Base-by-base conservation (phyloP, 2,888 invertebrate genomes). In the Hanleya hanleyi region DNA sequence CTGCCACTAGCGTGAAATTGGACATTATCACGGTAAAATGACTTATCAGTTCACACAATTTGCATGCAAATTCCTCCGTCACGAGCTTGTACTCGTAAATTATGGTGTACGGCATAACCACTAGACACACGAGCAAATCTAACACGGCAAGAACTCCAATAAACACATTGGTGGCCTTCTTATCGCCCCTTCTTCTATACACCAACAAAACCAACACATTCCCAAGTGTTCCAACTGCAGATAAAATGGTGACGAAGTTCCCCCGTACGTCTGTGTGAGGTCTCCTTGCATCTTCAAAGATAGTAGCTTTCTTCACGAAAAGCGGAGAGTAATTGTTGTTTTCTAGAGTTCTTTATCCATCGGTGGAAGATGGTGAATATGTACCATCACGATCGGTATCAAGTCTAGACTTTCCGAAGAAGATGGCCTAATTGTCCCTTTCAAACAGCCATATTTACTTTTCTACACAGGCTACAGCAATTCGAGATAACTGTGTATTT, bases 61-160 rank as follows among this genome's bases (percentile, higher is more conserved):
- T 69, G 26, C 74, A 74, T 15, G 64, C 41, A 6, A 67, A n/a
- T 37, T 70, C 70, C 1, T 29, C 36, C 9, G 64, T 38, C 26
- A 74, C 50, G 9, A 36, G 29, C 4, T 67, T 50, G 49, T 38
- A 29, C 38, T 74, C 74, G 29, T 61, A 70, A 29, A 26, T 29
- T 1, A 74, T 62, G 15, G 74, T 64, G 47, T 74, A 74, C 26
- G 74, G 74, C 36, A 74, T 66, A 50, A 74, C 47, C n/a, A 74
- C 74, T 0, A 49, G 35, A 50, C 70, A 74, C 9, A 74, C 70
- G 0, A 37, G 35, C 64, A 74, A 47, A 22, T 74, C 74, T 0
- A 70, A 61, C 4, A 50, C 18, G 12, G 67, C 70, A 9, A 74
- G 41, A 5, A 51, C 62, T 1, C 47, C 51, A 18, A 74, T 67